Conservation (phyloP, 1,140 invertebrate genomes). For the Platorchestia sp. region DNA sequence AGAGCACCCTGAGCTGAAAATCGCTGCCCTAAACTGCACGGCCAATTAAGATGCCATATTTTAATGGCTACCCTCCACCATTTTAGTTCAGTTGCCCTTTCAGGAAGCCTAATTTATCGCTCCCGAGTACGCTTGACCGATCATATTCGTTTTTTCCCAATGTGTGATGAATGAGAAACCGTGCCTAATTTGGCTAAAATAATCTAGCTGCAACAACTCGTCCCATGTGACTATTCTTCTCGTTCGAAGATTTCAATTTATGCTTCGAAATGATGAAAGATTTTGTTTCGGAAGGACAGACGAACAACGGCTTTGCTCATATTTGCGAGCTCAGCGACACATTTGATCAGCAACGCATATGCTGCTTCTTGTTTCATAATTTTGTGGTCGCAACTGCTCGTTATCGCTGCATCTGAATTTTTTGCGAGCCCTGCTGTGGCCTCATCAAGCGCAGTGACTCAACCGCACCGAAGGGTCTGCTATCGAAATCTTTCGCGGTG, state of each 20-base stretch:
- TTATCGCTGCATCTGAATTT: neutral
- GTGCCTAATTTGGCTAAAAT: neutral
- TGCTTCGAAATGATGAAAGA: neutral
- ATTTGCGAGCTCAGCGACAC: neutral
- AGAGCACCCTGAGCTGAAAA: neutral
- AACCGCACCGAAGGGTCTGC: neutral
- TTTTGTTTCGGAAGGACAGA: neutral
- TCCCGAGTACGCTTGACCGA: neutral
- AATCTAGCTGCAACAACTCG: neutral
- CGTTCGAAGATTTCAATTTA: neutral
- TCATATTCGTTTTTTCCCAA: neutral
- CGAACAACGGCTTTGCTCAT: neutral
- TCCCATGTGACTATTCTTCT: neutral
- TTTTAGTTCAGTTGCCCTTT: neutral
- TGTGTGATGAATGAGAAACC: neutral
- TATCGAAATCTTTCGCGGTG: neutral
- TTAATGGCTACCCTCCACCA: neutral
- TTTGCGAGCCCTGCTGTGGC: neutral
- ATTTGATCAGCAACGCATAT: neutral
- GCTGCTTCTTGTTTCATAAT: neutral
- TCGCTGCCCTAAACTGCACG: neutral
- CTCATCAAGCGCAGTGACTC: neutral
- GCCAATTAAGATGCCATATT: conserved; percentile 1
- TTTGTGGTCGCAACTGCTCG: neutral
- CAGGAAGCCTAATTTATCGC: neutral